Base-by-base conservation (phyloP, 2,888 invertebrate genomes). In the Agrypnus murinus region DNA sequence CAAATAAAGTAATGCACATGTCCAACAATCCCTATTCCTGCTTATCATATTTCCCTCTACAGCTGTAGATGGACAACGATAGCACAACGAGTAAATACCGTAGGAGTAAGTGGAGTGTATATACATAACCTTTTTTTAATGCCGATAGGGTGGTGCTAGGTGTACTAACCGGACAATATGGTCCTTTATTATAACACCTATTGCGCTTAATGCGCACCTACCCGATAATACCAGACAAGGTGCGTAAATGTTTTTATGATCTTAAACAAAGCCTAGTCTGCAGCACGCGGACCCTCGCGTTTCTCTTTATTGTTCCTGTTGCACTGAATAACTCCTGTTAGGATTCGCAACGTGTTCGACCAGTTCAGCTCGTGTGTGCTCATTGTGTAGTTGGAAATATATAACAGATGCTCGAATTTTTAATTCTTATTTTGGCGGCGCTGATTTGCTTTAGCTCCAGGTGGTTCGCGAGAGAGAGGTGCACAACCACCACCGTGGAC, bases 371-470 rank as follows among this genome's bases (percentile, higher is more conserved):
- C 73, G 73, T 73, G 73, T 72, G 62, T 72, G 59, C 60, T 72
- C 66, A 72, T 75, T 77, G 63, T 63, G 70, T 62, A 63, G n/a
- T n/a, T n/a, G 36, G 8, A 57, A n/a, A n/a, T n/a, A n/a, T n/a
- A 70, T 25, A 25, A 70, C 75, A 75, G 74, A 73, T 74, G 75
- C 69, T 72, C 62, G 68, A 65, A 59, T 69, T 70, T 68, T 53
- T 71, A 64, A 71, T 74, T 75, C 64, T 71, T 50, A 57, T 69
- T 70, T 68, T 74, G 66, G 65, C 64, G 60, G 67, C 68, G 65
- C 69, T 74, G 75, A 76, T 75, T 73, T 76, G 25, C 25, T 25
- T 25, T n/a, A n/a, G 70, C 65, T 78, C 81, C 81, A 81, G 81
- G 81, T 81, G 81, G 75, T 69, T 77, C 59, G 69, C 70, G 70